Evolutionary conservation across 2,888 invertebrate genomes (phyloP).

Genomic region (Andricus curvator): DNA sequence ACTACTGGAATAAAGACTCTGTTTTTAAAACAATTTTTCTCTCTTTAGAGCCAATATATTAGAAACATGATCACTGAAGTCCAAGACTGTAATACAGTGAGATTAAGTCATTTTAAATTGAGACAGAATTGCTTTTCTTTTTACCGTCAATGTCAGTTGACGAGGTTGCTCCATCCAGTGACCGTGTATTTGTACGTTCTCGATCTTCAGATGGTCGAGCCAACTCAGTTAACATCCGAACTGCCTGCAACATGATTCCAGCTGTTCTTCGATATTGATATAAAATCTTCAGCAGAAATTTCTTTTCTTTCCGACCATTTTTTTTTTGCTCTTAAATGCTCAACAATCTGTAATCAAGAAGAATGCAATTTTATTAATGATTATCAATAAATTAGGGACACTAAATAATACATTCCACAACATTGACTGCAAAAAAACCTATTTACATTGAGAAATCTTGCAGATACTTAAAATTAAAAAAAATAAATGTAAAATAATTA

Average conservation of each 20-base stretch:
- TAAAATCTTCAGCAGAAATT: not conserved
- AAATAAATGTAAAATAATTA: too few relatives aligned
- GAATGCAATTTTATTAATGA: not conserved
- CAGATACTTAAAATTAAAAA: too few relatives aligned
- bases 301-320: constrained; percentile 29
- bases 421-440: not conserved
- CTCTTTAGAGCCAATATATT: too few relatives aligned
- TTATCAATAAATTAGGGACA: not conserved
- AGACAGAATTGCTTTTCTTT: constrained; percentile 18
- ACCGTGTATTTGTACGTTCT: constrained; percentile 59
- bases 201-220: constrained; percentile 64
- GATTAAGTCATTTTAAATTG: too few relatives aligned
- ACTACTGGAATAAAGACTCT: not conserved
- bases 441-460: not conserved
- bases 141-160: constrained; percentile 58
- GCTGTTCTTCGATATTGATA: not conserved
- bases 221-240: constrained; percentile 68
- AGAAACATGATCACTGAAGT: not conserved
- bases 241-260: constrained; percentile 67
- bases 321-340: not conserved
- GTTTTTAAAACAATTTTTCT: not conserved
- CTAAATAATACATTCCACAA: not conserved
- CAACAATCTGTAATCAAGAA: not conserved
- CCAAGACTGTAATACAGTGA: not conserved
- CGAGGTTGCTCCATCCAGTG: constrained; percentile 58